Base-by-base conservation (phyloP, 64 coral and sea anemone species). In the Hydrozoanthus tunicans region DNA sequence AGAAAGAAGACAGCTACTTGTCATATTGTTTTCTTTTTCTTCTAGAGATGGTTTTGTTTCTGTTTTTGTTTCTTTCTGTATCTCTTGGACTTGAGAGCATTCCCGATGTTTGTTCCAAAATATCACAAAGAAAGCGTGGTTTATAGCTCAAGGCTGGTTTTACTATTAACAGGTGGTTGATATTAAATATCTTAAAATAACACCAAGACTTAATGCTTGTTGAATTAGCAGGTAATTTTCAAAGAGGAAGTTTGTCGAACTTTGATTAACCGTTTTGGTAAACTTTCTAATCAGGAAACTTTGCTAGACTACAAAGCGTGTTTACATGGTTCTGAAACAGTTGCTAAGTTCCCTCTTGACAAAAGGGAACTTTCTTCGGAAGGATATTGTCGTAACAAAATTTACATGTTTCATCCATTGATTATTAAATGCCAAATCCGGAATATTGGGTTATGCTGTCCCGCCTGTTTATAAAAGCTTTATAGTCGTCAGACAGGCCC, bases 311-410 rank as follows among this genome's bases (percentile, higher is more conserved):
- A 88, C 84, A 88, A 57, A 58, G 69, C 54, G 1, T 88, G 84
- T 74, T 88, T 88, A 59, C 67, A 88, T 14, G 24, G 53, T 59
- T 75, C 32, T 51, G 13, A 17, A 17, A 72, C 26, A 86, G 58
- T 12, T 74, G 32, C 26, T 0, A 15, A 54, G 53, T 86, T 86
- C 17, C 83, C 68, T 74, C 56, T 53, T 71, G 23, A 86, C 84
- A 73, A 86, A 88, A 74, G 67, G 53, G 69, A 88, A 88, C 84
- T 13, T 88, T 88, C 84, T 73, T 55, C 84, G 84, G 84, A 88
- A 88, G 84, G 1, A 54, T 73, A 73, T 69, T 88, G 26, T 88
- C 84, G 84, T 88, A 88, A 88, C 13, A 12, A 73, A 43, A 75
- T 59, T 56, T 88, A 88, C 84, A 66, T 74, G 25, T 15, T 73